A percentile compares a stretch with the other conserved stretches of the same genome.
Evolutionary conservation across 2,113 vertebrate genomes (phyloP).

Genomic region (Brachyistius frenatus): DNA sequence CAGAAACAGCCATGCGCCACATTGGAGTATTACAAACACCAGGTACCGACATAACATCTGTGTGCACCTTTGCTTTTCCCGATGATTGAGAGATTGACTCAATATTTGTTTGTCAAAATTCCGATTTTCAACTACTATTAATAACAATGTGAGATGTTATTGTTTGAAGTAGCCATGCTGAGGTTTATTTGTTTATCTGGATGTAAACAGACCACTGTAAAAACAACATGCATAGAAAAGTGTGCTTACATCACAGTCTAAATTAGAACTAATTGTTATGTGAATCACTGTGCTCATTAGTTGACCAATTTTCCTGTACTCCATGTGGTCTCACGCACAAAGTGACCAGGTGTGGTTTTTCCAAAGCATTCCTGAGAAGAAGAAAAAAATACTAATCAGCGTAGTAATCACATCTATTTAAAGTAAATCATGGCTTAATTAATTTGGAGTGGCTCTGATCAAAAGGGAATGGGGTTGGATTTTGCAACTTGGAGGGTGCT

Average conservation of each 20-base stretch:
- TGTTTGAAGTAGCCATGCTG: neutral
- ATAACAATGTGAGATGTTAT: neutral
- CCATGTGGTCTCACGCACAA: constrained; percentile 8
- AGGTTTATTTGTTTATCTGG: neutral
- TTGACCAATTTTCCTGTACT: neutral
- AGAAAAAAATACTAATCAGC: constrained; percentile 45
- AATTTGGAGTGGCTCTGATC: constrained; percentile 67
- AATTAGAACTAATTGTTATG: constrained; percentile 25
- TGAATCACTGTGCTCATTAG: constrained; percentile 43
- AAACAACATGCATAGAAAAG: neutral
- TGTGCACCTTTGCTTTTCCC: too few species aligned
- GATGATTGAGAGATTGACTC: too few species aligned
- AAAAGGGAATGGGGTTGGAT: constrained; percentile 50
- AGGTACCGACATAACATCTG: too few species aligned
- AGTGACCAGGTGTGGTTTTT: constrained; percentile 58
- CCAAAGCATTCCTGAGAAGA: constrained; percentile 39
- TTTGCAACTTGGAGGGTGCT: constrained; percentile 40
- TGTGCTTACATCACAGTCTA: neutral
- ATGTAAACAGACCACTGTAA: neutral
- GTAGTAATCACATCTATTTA: constrained; percentile 59
- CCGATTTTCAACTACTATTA: too few species aligned
- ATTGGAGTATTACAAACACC: too few species aligned
- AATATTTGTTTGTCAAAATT: too few species aligned
- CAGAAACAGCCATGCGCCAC: too few species aligned
- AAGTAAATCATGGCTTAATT: constrained; percentile 62